phyloP scores from a whole-genome alignment of 2,797 vertebrate genomes.

The Choloepus didactylus region DNA sequence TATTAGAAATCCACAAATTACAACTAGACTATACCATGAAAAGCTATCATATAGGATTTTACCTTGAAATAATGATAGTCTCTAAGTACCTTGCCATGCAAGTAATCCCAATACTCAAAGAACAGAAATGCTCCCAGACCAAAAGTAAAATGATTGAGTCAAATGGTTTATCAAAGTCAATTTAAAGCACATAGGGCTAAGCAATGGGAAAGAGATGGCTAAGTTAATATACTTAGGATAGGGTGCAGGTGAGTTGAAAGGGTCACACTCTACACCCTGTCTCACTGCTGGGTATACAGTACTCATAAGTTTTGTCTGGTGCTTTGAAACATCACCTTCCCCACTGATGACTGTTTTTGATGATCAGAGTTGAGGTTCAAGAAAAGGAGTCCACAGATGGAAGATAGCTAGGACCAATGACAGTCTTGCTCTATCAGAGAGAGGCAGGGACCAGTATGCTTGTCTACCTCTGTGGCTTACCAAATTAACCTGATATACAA shows the following conservation, averaged over 20 bases:
- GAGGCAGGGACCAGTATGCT: neutral
- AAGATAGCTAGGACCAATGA: neutral
- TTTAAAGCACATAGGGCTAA: neutral
- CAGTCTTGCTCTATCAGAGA: neutral
- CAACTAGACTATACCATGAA: neutral
- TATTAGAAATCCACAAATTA: neutral
- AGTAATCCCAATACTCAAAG: neutral
- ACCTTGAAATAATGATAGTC: neutral
- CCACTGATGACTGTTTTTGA: neutral
- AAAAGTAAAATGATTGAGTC: constrained; percentile 1
- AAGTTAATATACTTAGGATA: neutral
- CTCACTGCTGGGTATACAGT: neutral
- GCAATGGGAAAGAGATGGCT: neutral
- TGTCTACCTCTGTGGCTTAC: neutral
- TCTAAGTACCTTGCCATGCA: neutral
- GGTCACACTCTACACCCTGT: neutral
- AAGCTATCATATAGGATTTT: neutral
- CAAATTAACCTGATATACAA: neutral
- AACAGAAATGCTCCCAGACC: neutral
- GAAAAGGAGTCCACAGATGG: neutral
- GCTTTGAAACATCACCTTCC: neutral
- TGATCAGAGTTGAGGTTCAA: neutral
- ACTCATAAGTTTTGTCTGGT: neutral
- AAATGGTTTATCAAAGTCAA: neutral
- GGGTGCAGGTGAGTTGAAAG: neutral